phyloP scores from a whole-genome alignment of 2,113 vertebrate genomes.

The Eulemur macaco region DNA sequence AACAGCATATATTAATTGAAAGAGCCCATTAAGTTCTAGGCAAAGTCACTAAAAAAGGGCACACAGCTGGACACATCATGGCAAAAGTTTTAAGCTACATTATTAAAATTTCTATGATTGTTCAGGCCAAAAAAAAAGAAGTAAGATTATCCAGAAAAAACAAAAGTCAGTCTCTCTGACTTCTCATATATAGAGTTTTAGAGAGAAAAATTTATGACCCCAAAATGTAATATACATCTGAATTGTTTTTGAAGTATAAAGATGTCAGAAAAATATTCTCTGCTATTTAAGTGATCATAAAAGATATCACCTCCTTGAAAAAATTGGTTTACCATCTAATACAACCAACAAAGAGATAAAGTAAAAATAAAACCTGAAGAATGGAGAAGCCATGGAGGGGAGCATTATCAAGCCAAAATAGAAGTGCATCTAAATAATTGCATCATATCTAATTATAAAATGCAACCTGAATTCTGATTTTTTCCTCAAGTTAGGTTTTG shows the following conservation, averaged over 20 bases:
- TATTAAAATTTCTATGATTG: slow-evolving; percentile 40
- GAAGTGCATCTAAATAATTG: slow-evolving; percentile 19
- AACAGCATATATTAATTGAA: background rate
- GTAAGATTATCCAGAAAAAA: slow-evolving; percentile 16
- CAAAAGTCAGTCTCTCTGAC: background rate
- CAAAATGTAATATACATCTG: background rate
- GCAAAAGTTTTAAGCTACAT: slow-evolving; percentile 37
- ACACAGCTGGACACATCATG: background rate
- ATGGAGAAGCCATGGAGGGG: background rate
- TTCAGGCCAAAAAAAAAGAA: background rate
- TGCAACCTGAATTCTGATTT: background rate
- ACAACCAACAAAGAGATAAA: slow-evolving; percentile 33
- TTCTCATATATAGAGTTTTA: slow-evolving; percentile 37
- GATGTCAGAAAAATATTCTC: background rate
- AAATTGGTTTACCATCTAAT: slow-evolving; percentile 25
- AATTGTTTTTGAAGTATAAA: slow-evolving; percentile 25
- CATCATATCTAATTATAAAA: background rate
- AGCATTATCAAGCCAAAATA: slow-evolving; percentile 3
- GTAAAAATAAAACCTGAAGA: background rate
- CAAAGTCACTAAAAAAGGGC: slow-evolving; percentile 12
- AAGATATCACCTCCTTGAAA: slow-evolving; percentile 26
- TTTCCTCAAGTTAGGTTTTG: background rate
- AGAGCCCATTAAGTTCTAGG: background rate
- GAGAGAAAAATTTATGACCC: background rate
- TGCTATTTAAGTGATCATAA: slow-evolving; percentile 1